Conservation (phyloP, 2,797 vertebrate genomes). For the Gobionotothen gibberifrons region DNA sequence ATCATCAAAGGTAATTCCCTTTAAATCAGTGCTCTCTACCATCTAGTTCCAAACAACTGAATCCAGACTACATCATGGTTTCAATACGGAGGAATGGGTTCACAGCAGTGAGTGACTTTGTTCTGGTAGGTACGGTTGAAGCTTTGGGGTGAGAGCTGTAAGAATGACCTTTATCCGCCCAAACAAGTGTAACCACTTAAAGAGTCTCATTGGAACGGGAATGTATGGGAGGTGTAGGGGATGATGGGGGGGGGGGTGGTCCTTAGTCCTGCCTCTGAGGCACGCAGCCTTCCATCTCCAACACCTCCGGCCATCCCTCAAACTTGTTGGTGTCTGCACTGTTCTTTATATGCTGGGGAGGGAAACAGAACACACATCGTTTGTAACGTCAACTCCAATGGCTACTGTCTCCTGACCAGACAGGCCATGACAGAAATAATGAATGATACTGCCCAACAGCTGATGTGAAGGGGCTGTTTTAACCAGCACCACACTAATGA, state of each 20-base stretch:
- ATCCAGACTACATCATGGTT: not conserved
- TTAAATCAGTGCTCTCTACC: slow-evolving; percentile 22
- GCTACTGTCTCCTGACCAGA: not conserved
- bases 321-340: slow-evolving; percentile 96
- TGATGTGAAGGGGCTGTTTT: not conserved
- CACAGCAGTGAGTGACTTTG: not conserved
- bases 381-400: not conserved
- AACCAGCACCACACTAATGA: not conserved
- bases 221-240: not conserved
- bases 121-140: not conserved
- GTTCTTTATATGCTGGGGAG: slow-evolving; percentile 94
- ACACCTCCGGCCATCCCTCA: slow-evolving; percentile 98
- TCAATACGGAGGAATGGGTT: not conserved
- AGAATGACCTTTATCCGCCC: not conserved
- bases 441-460: not conserved
- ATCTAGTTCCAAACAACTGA: not conserved
- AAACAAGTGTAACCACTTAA: not conserved
- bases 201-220: not conserved
- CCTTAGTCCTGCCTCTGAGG: slow-evolving; percentile 89
- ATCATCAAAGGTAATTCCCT: slow-evolving; percentile 7
- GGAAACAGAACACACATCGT: not conserved
- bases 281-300: slow-evolving; percentile 98
- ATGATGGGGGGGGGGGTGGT: rapidly evolving
- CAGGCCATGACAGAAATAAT: not conserved
- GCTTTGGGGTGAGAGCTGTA: not conserved